Base-by-base conservation (phyloP, 1,140 invertebrate species). In the Homarus americanus region DNA sequence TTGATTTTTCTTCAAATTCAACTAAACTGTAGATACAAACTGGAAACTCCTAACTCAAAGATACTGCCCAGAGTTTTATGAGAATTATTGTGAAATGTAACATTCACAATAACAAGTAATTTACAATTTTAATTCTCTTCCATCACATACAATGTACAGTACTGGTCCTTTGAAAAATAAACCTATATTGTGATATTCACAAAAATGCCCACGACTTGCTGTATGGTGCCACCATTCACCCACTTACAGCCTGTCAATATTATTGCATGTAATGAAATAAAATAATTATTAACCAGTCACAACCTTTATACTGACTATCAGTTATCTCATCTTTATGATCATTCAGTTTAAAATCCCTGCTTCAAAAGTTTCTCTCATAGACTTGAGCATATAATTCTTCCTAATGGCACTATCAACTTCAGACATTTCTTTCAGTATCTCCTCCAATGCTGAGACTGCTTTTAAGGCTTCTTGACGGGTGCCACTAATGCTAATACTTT, bases 361-460 rank as follows among this genome's bases (percentile, higher is more conserved):
- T 83, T 90, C 88, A 63, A 90, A 90, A 15, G 80, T 90, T 83
- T 90, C 88, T 41, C 82, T 90, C 88, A 90, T 90, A 40, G 88
- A 76, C 49, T 83, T 90, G 66, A 90, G 82, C 88, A 90, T 90
- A 34, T 49, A 72, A 76, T 90, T 90, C 41, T 83, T 90, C n/a
- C 41, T 44, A 58, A 84, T 75, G n/a, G 80, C 53, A 41, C 66
- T 84, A 41, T 90, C 88, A 66, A 63, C 44, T 9, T 90, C 82
- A 28, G 88, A 73, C 3, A 90, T 84, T 82, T 90, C 88, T 83
- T 84, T 90, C 4, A 90, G 69, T 20, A 90, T 73, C 63, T 90
- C 88, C 40, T 90, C 88, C 10, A 90, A 82, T 32, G 49, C 36
- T 53, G 80, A n/a, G 34, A 90, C 72, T 9, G 88, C 82, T 41